Evolutionary conservation across 2,113 vertebrate genomes (phyloP).

Genomic region (Leptocoma aspasia): DNA sequence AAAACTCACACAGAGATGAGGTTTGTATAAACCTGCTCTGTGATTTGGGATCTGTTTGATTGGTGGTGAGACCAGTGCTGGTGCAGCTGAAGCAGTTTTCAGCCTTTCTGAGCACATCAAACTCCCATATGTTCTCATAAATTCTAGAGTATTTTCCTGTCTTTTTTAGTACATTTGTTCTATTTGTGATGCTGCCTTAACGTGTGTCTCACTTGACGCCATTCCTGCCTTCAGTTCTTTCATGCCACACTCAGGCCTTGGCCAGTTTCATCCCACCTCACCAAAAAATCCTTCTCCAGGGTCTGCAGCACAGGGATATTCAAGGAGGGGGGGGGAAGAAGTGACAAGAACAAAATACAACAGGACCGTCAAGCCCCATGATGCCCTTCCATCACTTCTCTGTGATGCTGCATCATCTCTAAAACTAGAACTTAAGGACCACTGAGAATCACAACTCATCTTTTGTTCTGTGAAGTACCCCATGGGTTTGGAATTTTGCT

Average conservation of each 20-base stretch:
- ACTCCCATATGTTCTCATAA: background rate
- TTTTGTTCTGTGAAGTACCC: background rate
- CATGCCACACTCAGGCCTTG: background rate
- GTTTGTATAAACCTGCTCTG: background rate
- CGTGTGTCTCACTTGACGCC: background rate
- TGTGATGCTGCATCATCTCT: background rate
- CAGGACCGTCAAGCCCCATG: background rate
- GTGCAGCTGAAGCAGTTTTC: background rate
- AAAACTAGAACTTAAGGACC: background rate
- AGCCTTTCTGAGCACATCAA: background rate
- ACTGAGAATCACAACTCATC: background rate
- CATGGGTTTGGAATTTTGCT: background rate
- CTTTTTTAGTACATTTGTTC: background rate
- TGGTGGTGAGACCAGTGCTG: background rate
- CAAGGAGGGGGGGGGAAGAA: background rate
- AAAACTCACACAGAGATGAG: background rate
- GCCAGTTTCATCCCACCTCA: background rate
- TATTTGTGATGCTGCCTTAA: background rate
- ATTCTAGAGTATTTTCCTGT: background rate
- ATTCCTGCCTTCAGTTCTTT: background rate
- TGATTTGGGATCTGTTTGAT: background rate
- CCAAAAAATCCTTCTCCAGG: background rate
- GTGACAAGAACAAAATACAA: background rate
- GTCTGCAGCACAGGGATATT: background rate
- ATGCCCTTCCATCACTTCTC: background rate